Evolutionary conservation across 2,113 vertebrate genomes (phyloP).

Genomic region (Fulmarus glacialis): DNA sequence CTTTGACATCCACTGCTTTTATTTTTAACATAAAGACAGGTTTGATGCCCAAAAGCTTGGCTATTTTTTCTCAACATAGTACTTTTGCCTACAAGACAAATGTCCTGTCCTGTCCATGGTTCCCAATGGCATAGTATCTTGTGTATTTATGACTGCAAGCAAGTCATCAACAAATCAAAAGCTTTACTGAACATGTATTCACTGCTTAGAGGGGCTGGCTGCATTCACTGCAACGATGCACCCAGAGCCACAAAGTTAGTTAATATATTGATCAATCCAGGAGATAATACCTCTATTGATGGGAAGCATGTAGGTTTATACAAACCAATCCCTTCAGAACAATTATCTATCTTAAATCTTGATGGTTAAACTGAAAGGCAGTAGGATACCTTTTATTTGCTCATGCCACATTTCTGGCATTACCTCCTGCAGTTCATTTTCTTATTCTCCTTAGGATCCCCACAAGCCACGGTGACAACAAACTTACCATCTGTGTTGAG

Average conservation of each 20-base stretch:
- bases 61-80: neutral
- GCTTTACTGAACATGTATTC: neutral
- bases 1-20: neutral
- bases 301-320: neutral
- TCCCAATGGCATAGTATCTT: neutral
- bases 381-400: neutral
- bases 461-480: neutral
- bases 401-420: neutral
- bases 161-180: neutral
- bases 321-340: neutral
- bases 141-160: neutral
- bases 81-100: neutral
- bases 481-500: neutral
- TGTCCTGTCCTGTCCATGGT: neutral
- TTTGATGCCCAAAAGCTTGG: neutral
- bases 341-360: neutral
- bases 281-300: neutral
- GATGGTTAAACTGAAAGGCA: neutral
- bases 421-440: neutral
- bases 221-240: neutral
- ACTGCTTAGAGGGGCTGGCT: neutral
- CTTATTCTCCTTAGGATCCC: neutral
- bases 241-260: neutral
- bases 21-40: neutral
- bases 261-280: neutral